Evolutionary conservation across 1,140 invertebrate species (phyloP).

Genomic region (Neodiprion pinetum): DNA sequence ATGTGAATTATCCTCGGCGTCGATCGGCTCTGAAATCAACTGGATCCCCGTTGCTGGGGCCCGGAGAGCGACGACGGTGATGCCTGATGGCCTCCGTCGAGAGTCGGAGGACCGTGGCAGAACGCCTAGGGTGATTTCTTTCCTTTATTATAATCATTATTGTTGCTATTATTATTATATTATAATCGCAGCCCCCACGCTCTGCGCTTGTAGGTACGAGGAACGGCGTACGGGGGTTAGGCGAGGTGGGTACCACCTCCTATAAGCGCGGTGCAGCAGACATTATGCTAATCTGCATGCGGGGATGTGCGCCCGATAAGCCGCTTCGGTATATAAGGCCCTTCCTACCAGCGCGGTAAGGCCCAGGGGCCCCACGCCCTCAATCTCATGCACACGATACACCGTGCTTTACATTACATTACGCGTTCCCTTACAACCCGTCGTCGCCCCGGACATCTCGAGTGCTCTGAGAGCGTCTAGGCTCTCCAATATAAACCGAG

Average conservation of each 20-base stretch:
- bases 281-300: conserved; percentile 62
- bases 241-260: conserved; percentile 38
- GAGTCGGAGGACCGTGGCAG: conserved; percentile 26
- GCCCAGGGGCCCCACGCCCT: conserved; percentile 59
- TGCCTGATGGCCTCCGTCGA: conserved; percentile 22
- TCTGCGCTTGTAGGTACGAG: not conserved
- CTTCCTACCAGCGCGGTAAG: conserved; percentile 42
- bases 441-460: conserved; percentile 3
- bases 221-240: not conserved
- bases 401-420: conserved; percentile 18
- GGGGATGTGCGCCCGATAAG: conserved; percentile 62
- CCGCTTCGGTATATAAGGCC: conserved; percentile 37
- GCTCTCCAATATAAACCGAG: not conserved
- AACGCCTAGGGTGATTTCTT: conserved; percentile 32
- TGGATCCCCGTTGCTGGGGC: conserved; percentile 10
- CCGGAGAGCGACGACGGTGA: not conserved
- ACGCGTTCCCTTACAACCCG: not conserved
- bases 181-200: conserved; percentile 38
- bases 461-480: not conserved
- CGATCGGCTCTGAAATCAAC: conserved; percentile 3
- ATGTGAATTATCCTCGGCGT: not conserved
- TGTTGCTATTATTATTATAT: conserved; percentile 50
- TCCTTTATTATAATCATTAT: conserved; percentile 22
- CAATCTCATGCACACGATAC: conserved; percentile 45
- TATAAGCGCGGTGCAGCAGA: conserved; percentile 55